phyloP scores from a whole-genome alignment of 2,797 vertebrate species.

The Clamator glandarius region DNA sequence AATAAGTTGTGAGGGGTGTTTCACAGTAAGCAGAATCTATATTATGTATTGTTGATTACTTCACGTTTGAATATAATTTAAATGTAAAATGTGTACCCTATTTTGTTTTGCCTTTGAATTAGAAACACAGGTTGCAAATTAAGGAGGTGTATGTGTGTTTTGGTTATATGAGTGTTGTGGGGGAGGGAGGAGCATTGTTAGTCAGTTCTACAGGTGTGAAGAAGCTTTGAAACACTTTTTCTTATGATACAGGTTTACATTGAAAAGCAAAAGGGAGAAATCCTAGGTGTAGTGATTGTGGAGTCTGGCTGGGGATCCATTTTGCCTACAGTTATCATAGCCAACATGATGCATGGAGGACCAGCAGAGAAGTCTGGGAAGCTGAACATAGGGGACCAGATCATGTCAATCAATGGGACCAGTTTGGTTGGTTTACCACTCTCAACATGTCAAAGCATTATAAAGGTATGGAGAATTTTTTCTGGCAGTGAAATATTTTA shows the following conservation, averaged over 20 bases:
- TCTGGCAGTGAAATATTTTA: neutral
- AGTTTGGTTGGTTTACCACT: conserved; percentile 95
- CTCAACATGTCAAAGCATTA: conserved; percentile 96
- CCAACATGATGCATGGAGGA: conserved; percentile 97
- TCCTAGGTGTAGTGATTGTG: conserved; percentile 94
- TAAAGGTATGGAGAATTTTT: conserved; percentile 84
- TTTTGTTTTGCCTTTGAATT: neutral
- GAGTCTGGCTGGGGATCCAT: conserved; percentile 99
- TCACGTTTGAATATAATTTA: neutral
- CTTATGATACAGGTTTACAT: conserved; percentile 85
- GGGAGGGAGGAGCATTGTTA: neutral
- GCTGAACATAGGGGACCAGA: conserved; percentile 95
- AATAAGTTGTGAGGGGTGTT: neutral
- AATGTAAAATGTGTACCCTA: neutral
- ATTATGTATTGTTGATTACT: neutral
- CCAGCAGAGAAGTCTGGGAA: conserved; percentile 93
- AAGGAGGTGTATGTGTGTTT: neutral
- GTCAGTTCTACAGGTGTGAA: neutral
- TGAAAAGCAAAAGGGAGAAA: conserved; percentile 96
- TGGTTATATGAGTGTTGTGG: neutral
- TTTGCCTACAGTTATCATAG: conserved; percentile 95
- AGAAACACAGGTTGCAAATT: neutral
- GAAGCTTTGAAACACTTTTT: neutral
- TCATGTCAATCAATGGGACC: conserved; percentile 98
- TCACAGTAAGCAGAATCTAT: neutral